Evolutionary conservation across 2,113 vertebrate species (phyloP).

Genomic region (Phrynocephalus versicolor): DNA sequence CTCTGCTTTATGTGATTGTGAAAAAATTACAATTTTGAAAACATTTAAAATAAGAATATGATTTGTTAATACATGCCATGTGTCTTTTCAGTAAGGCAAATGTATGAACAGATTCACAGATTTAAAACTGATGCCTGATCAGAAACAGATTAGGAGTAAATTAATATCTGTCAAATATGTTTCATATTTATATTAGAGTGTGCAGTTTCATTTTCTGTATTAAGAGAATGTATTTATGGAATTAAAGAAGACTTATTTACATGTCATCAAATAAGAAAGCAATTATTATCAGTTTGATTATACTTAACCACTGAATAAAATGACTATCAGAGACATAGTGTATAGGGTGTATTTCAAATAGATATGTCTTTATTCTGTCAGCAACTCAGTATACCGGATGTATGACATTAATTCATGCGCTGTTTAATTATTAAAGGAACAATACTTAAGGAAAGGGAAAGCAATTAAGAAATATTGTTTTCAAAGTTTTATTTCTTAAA

Average conservation of each 20-base stretch:
- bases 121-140: constrained; percentile 3
- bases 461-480: constrained; percentile 12
- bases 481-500: background rate
- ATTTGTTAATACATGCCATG: background rate
- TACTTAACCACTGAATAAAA: constrained; percentile 36
- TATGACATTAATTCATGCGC: background rate
- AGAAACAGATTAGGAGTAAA: constrained; percentile 13
- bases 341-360: constrained; percentile 15
- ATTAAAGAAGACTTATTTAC: constrained; percentile 12
- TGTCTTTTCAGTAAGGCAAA: constrained; percentile 15
- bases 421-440: constrained; percentile 25
- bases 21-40: no score
- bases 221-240: background rate
- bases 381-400: background rate
- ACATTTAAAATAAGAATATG: no score
- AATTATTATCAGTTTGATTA: constrained; percentile 18
- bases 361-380: constrained; percentile 30
- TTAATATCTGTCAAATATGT: background rate
- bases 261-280: constrained; percentile 31
- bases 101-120: constrained; percentile 23
- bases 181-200: background rate
- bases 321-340: constrained; percentile 2
- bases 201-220: background rate
- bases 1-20: no score
- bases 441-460: constrained; percentile 28